A percentile compares a stretch with the other conserved stretches of the same genome.
Conservation (phyloP, 2,113 vertebrate genomes). For the Ictalurus furcatus region DNA sequence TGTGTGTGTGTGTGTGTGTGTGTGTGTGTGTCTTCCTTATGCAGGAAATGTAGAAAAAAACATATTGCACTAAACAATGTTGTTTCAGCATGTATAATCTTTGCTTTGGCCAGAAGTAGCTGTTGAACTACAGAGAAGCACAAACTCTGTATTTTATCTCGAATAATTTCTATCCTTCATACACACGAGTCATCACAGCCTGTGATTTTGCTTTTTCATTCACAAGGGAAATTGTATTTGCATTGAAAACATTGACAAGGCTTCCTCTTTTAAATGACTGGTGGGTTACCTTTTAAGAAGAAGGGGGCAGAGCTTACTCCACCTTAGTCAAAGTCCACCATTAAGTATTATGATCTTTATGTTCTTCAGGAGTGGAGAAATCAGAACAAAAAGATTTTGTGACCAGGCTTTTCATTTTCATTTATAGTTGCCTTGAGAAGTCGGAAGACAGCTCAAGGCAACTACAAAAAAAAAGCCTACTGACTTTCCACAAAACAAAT, state of each 20-base stretch:
- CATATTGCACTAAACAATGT: not conserved
- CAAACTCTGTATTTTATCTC: not conserved
- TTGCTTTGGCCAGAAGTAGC: not conserved
- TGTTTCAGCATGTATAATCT: not conserved
- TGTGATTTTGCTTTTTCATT: not conserved
- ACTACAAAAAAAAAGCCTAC: not conserved
- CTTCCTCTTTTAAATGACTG: not conserved
- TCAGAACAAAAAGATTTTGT: not conserved
- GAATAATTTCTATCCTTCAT: not conserved
- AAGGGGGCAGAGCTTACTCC: not conserved
- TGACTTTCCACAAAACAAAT: not conserved
- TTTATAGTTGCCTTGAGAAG: not conserved
- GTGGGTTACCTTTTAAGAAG: not conserved
- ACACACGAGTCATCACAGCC: not conserved
- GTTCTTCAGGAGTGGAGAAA: not conserved
- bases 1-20: not conserved
- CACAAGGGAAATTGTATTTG: not conserved
- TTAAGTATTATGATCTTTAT: not conserved
- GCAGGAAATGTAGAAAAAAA: not conserved
- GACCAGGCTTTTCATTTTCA: not conserved
- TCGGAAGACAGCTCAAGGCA: accelerated
- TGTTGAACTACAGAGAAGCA: not conserved
- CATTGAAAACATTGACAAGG: not conserved
- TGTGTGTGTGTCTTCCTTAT: not conserved
- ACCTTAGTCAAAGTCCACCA: not conserved